A percentile compares a stretch with the other conserved stretches of the same genome.
Conservation (phyloP, 2,797 vertebrate species). For the Megaceryle alcyon region DNA sequence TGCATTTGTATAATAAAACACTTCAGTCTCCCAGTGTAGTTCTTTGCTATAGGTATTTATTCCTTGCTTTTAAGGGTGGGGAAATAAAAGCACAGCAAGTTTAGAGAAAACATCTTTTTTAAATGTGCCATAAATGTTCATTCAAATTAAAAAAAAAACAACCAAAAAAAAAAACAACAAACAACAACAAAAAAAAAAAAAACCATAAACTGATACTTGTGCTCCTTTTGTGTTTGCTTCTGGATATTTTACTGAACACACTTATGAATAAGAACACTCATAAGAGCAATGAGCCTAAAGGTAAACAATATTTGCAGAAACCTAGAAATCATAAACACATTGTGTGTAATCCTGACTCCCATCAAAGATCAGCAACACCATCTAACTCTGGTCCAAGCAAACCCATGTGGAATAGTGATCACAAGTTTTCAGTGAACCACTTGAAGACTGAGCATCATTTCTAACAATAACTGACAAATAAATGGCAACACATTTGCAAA, state of each 20-base stretch:
- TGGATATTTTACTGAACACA: background rate
- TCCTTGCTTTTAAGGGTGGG: background rate
- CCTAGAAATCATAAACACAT: background rate
- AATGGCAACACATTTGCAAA: background rate
- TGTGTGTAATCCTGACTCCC: background rate
- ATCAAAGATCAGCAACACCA: background rate
- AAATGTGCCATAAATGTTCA: background rate
- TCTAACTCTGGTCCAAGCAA: background rate
- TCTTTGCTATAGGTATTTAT: background rate
- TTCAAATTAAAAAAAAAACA: background rate
- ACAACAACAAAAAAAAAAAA: too few relatives aligned
- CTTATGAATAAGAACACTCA: background rate
- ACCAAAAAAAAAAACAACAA: too few relatives aligned
- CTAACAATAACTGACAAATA: background rate
- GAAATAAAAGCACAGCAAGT: constrained; percentile 34
- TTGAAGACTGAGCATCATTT: background rate
- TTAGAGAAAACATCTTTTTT: background rate
- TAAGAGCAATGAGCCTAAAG: constrained; percentile 1
- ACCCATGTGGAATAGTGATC: background rate
- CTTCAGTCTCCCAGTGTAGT: background rate
- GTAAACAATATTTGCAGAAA: constrained; percentile 16
- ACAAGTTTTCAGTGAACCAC: background rate
- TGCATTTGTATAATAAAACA: constrained; percentile 44
- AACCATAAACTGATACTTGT: background rate
- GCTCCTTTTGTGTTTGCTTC: background rate